Evolutionary conservation across 2,888 invertebrate genomes (phyloP).

Genomic region (Polydrusus pterygomalis): DNA sequence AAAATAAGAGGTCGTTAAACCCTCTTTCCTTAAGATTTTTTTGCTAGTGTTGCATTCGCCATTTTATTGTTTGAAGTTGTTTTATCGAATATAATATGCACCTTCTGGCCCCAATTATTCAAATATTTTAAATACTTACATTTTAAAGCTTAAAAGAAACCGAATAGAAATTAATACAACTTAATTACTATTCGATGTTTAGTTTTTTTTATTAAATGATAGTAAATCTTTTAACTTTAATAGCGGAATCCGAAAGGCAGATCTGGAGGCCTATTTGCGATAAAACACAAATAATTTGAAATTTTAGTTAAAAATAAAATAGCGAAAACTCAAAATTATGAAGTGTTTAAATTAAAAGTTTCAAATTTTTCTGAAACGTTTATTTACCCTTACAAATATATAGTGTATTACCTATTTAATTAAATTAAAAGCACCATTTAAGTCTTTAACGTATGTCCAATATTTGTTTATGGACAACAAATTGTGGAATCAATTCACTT

Average conservation of each 20-base stretch:
- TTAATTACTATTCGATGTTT: too few species aligned
- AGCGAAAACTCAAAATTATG: not conserved
- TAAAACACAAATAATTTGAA: not conserved
- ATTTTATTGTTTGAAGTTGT: too few species aligned
- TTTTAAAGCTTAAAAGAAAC: too few species aligned
- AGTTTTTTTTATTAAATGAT: too few species aligned
- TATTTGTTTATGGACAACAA: slow-evolving; percentile 16
- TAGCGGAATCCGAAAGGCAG: too few species aligned
- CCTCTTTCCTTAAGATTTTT: not conserved
- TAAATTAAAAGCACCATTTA: slow-evolving; percentile 47
- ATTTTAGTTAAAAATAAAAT: not conserved
- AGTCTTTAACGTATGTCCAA: slow-evolving; percentile 35
- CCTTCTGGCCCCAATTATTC: too few species aligned
- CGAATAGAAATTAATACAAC: too few species aligned
- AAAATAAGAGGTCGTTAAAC: not conserved
- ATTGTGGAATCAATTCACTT: slow-evolving; percentile 23
- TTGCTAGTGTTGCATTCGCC: too few species aligned
- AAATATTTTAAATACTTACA: too few species aligned
- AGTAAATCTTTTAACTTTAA: too few species aligned
- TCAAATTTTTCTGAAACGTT: slow-evolving; percentile 7
- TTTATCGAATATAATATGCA: too few species aligned
- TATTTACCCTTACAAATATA: slow-evolving; percentile 23
- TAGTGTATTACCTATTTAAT: slow-evolving; percentile 29
- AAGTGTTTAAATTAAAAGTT: slow-evolving; percentile 15
- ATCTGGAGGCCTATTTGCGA: too few species aligned